Evolutionary conservation across 2,797 vertebrate genomes (phyloP).

Genomic region (Bradypus variegatus): DNA sequence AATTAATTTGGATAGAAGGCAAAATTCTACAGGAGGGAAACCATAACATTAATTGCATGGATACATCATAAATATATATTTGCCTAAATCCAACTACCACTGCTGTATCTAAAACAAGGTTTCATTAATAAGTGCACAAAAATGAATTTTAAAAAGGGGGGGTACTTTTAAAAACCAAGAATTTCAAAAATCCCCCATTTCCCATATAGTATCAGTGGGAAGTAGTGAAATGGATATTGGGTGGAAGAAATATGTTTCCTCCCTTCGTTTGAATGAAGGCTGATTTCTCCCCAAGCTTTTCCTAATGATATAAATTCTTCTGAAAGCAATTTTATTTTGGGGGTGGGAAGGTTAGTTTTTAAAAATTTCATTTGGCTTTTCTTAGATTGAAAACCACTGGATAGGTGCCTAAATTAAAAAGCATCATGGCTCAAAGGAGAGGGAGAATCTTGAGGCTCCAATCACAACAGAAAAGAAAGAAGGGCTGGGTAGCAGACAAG

Average conservation of each 20-base stretch:
- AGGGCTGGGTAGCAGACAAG: background rate
- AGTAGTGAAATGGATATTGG: background rate
- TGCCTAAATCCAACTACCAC: slow-evolving; percentile 15
- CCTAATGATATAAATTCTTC: background rate
- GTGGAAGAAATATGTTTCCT: background rate
- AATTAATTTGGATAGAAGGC: background rate
- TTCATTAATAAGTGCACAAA: slow-evolving; percentile 47
- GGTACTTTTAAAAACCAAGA: slow-evolving; percentile 51
- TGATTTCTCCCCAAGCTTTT: background rate
- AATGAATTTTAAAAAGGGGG: background rate
- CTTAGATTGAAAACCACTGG: slow-evolving; percentile 58
- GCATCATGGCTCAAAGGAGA: slow-evolving; percentile 57
- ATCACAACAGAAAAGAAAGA: background rate
- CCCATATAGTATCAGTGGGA: slow-evolving; percentile 26
- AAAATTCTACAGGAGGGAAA: background rate
- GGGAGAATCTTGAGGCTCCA: slow-evolving; percentile 57
- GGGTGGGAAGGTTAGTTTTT: background rate
- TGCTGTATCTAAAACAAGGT: slow-evolving; percentile 33
- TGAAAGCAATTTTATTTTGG: background rate
- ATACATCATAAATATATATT: background rate
- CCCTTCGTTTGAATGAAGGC: background rate
- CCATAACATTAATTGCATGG: background rate
- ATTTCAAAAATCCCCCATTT: slow-evolving; percentile 30
- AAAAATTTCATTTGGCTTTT: slow-evolving; percentile 33
- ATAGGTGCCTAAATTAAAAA: slow-evolving; percentile 48